Evolutionary conservation across 2,888 invertebrate species (phyloP).

Genomic region (Quadroppia sp.): DNA sequence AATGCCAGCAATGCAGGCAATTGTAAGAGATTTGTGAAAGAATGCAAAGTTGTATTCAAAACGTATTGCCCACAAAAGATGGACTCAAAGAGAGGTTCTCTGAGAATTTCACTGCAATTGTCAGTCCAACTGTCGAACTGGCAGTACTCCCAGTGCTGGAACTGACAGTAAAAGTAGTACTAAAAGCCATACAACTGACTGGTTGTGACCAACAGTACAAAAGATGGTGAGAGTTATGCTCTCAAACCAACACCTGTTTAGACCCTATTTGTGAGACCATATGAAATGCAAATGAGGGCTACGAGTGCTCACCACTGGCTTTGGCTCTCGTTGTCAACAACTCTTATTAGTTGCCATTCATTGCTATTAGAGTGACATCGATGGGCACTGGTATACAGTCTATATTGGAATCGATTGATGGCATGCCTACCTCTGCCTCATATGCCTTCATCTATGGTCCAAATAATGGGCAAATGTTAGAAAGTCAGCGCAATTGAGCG

Average conservation of each 20-base stretch:
- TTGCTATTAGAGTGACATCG: constrained; percentile 29
- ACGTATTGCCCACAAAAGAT: constrained; percentile 27
- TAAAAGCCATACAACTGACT: constrained; percentile 21
- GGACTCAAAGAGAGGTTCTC: constrained; percentile 23
- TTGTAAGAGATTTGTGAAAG: constrained; percentile 15
- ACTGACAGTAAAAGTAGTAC: neutral
- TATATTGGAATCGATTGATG: constrained; percentile 19
- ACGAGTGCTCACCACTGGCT: neutral
- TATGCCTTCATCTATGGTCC: constrained; percentile 9
- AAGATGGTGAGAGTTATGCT: constrained; percentile 18
- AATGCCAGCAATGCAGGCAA: constrained; percentile 5
- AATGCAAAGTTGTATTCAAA: constrained; percentile 11
- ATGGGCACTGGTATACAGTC: constrained; percentile 2
- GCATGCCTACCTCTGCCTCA: constrained; percentile 9
- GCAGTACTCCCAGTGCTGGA: neutral
- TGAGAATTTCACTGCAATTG: constrained; percentile 26
- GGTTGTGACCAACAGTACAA: constrained; percentile 7
- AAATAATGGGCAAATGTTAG: constrained; percentile 33
- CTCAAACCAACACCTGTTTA: constrained; percentile 33
- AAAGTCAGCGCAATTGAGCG: constrained; percentile 30
- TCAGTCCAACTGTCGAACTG: neutral
- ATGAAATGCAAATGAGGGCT: constrained; percentile 35
- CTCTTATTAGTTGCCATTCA: constrained; percentile 31
- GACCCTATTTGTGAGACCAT: constrained; percentile 31
- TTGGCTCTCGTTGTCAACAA: constrained; percentile 32